phyloP scores from a whole-genome alignment of 2,113 vertebrate species.

The Vulpes lagopus region DNA sequence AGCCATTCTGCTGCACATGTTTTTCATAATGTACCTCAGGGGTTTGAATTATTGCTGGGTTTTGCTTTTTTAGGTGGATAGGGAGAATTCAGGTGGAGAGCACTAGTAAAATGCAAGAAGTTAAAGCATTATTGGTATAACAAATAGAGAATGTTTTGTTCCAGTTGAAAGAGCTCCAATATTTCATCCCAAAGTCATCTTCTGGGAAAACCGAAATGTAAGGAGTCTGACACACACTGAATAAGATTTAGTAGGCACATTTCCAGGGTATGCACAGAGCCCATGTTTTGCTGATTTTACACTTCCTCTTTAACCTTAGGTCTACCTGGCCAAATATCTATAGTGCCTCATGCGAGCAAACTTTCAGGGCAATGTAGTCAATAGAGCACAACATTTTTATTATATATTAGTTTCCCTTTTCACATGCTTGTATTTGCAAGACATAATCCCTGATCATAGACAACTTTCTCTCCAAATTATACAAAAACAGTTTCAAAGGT shows the following conservation, averaged over 20 bases:
- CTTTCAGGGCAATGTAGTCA: background rate
- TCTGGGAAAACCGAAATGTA: conserved; percentile 70
- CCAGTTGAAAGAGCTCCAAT: conserved; percentile 73
- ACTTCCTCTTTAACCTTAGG: conserved; percentile 70
- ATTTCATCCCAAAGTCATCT: conserved; percentile 82
- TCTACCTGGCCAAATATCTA: conserved; percentile 55
- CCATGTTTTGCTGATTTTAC: conserved; percentile 64
- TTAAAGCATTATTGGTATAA: conserved; percentile 77
- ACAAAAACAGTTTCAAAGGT: background rate
- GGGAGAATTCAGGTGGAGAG: conserved; percentile 73
- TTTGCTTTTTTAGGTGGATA: conserved; percentile 67
- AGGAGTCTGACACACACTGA: conserved; percentile 73
- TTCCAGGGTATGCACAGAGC: conserved; percentile 52
- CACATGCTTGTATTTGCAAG: conserved; percentile 20
- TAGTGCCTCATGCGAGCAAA: background rate
- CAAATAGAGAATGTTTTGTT: conserved; percentile 81
- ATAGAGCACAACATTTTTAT: conserved; percentile 1
- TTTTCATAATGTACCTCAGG: conserved; percentile 56
- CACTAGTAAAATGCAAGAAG: conserved; percentile 74
- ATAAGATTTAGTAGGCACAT: conserved; percentile 55
- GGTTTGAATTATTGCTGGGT: conserved; percentile 68
- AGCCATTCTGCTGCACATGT: background rate
- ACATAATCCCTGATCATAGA: conserved; percentile 1
- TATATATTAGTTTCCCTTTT: conserved; percentile 31
- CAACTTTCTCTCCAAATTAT: conserved; percentile 25